A percentile compares a stretch with the other conserved stretches of the same genome.
Conservation (phyloP, 2,797 vertebrate species). For the Hyperoplus immaculatus region DNA sequence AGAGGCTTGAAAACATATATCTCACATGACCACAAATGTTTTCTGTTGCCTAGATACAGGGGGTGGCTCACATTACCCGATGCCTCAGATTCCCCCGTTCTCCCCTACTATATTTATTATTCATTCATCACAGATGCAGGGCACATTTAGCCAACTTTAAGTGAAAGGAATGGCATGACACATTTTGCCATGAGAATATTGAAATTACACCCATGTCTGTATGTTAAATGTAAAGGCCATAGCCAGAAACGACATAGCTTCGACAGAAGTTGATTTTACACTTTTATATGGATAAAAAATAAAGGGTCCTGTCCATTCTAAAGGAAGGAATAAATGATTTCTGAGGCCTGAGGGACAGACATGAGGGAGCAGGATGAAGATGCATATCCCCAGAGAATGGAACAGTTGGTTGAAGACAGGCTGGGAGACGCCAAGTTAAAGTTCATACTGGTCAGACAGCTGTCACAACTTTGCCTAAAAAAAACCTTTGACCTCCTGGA, state of each 20-base stretch:
- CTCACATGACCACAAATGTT: no score
- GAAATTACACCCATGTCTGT: no score
- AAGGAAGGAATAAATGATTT: not conserved
- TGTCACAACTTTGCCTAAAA: no score
- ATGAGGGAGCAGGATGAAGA: slow-evolving; percentile 21
- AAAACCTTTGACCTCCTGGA: no score
- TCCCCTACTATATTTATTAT: not conserved
- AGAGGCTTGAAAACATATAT: no score
- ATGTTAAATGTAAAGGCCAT: not conserved
- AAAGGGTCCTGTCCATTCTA: not conserved
- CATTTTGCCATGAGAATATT: no score
- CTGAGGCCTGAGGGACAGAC: slow-evolving; percentile 21
- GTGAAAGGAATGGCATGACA: not conserved
- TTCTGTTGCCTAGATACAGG: no score
- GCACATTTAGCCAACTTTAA: not conserved
- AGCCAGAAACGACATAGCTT: not conserved
- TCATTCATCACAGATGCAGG: not conserved
- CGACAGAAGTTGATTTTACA: no score
- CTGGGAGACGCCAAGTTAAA: slow-evolving; percentile 1
- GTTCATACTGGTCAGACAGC: slow-evolving; percentile 22
- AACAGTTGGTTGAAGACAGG: slow-evolving; percentile 7
- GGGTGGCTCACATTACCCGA: no score
- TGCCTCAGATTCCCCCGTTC: no score
- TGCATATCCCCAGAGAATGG: slow-evolving; percentile 2
- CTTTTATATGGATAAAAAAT: not conserved